A percentile compares a stretch with the other conserved stretches of the same genome.
These are phyloP conservation scores for Matsumyia berberina DNA, from an alignment of 2,888 invertebrate genomes.

Conservation along the genomic window DNA sequence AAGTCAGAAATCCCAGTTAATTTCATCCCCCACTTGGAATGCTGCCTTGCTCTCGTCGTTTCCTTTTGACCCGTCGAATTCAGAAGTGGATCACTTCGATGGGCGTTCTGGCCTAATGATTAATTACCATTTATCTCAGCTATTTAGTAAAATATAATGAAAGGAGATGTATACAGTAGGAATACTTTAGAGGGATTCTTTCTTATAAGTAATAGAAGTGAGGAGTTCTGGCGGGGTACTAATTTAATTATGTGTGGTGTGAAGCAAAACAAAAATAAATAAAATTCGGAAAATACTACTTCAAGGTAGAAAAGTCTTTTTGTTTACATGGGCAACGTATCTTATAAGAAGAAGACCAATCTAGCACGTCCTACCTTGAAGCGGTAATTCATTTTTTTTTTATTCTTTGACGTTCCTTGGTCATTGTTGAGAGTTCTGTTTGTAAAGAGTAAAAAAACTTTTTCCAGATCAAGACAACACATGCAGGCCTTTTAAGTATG, in stretches of 20 bases:
- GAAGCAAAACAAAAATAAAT: slow-evolving; percentile 18
- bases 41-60: slow-evolving; percentile 27
- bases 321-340: no score
- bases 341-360: no score
- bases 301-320: no score
- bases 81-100: slow-evolving; percentile 57
- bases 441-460: no score
- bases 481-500: no score
- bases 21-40: slow-evolving; percentile 51
- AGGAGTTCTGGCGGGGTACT: neutral
- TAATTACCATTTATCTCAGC: slow-evolving; percentile 68
- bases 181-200: slow-evolving; percentile 55
- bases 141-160: slow-evolving; percentile 67
- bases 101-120: slow-evolving; percentile 61
- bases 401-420: no score
- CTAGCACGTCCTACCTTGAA: no score
- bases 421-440: no score
- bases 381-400: no score
- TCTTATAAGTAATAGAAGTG: neutral
- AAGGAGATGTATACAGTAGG: slow-evolving; percentile 30
- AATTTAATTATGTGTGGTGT: slow-evolving; percentile 47
- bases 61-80: slow-evolving; percentile 57
- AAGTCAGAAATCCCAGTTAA: slow-evolving; percentile 71
- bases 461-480: no score
- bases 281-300: no score